Conservation (phyloP, 2,113 vertebrate genomes). For the Pollimyrus isidori region DNA sequence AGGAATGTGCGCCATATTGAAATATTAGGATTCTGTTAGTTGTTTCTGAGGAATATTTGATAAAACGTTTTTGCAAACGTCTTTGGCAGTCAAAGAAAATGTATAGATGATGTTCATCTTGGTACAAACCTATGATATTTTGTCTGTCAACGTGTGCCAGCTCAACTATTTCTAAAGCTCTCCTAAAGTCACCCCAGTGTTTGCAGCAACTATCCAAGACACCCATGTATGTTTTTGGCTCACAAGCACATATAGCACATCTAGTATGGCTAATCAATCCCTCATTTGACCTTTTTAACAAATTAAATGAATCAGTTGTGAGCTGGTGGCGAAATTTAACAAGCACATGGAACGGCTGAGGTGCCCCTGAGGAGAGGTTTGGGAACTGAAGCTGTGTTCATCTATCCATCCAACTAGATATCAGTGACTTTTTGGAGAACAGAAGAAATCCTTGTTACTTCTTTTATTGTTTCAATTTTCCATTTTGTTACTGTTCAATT, state of each 20-base stretch:
- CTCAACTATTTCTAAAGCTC: background rate
- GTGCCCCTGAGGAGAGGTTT: too few species aligned
- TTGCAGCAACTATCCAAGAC: background rate
- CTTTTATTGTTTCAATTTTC: background rate
- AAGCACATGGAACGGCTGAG: too few species aligned
- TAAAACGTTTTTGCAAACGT: background rate
- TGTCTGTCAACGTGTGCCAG: background rate
- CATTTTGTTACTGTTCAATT: background rate
- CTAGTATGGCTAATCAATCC: background rate
- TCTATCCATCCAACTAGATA: too few species aligned
- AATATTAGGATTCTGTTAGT: background rate
- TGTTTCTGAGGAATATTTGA: background rate
- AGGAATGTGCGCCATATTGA: background rate
- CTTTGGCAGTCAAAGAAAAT: background rate
- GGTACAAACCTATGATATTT: background rate
- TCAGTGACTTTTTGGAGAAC: background rate
- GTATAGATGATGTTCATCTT: background rate
- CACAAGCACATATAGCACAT: too few species aligned
- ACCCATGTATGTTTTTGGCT: background rate
- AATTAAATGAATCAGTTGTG: background rate
- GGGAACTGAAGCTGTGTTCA: too few species aligned
- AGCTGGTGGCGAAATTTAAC: too few species aligned
- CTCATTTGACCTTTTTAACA: background rate
- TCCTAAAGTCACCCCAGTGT: background rate
- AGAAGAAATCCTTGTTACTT: background rate